phyloP scores from a whole-genome alignment of 1,140 invertebrate species.

The Bombus waltoni region DNA sequence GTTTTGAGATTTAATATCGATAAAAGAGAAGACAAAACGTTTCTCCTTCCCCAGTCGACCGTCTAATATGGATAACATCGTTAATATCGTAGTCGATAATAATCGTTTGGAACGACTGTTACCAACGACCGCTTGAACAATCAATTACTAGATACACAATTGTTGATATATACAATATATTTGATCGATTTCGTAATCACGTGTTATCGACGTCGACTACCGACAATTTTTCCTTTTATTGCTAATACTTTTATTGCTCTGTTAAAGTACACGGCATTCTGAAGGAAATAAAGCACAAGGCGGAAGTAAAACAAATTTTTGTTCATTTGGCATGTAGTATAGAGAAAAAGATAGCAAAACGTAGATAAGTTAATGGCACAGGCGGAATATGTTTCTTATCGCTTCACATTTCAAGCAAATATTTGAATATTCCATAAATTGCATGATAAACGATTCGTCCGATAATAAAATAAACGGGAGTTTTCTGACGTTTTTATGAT shows the following conservation, averaged over 20 bases:
- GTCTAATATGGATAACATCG: neutral
- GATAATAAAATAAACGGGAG: neutral
- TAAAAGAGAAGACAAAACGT: neutral
- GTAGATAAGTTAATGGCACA: neutral
- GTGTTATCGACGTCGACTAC: constrained; percentile 7
- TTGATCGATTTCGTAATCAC: neutral
- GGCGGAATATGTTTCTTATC: constrained; percentile 10
- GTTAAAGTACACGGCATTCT: neutral
- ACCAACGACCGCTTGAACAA: constrained; percentile 28
- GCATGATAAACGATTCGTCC: constrained; percentile 15
- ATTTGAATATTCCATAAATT: constrained; percentile 28
- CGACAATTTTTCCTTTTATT: neutral
- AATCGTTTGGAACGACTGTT: constrained; percentile 10
- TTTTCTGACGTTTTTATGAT: neutral
- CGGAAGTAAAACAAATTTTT: neutral
- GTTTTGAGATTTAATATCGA: neutral
- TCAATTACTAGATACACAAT: constrained; percentile 5
- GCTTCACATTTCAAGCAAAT: neutral
- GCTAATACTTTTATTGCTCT: neutral
- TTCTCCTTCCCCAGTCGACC: neutral
- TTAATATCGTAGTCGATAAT: constrained; percentile 19
- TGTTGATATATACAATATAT: neutral
- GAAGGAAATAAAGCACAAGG: neutral
- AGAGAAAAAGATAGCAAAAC: neutral
- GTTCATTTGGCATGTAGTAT: neutral